Conservation (phyloP, 2,113 vertebrate genomes). For the Odontophorus gujanensis region DNA sequence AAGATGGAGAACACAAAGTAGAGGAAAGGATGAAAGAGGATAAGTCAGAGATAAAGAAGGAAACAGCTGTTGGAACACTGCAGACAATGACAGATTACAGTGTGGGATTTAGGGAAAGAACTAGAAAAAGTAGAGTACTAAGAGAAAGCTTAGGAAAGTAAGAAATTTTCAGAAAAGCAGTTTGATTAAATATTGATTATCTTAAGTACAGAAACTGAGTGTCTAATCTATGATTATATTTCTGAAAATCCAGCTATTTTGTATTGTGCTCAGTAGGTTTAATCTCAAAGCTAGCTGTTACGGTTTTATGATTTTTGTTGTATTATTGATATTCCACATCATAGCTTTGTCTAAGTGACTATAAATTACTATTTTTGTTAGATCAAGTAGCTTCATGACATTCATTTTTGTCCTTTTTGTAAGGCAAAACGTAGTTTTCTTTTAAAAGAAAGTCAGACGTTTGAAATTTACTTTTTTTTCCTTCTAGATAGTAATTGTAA, state of each 20-base stretch:
- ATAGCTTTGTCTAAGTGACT: not conserved
- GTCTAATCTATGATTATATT: not conserved
- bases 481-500: not conserved
- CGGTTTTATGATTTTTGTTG: too few species aligned
- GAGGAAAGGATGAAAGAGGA: not conserved
- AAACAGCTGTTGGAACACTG: conserved; percentile 53
- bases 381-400: not conserved
- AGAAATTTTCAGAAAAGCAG: not conserved
- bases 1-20: not conserved
- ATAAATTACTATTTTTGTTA: not conserved
- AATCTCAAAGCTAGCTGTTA: not conserved
- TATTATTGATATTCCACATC: too few species aligned
- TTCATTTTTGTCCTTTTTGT: not conserved
- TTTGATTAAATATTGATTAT: not conserved
- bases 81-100: not conserved
- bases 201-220: not conserved
- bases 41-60: conserved; percentile 9
- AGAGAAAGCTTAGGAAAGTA: not conserved
- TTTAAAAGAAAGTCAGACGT: not conserved
- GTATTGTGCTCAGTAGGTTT: not conserved
- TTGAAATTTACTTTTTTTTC: not conserved
- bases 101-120: conserved; percentile 19
- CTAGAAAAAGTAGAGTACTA: not conserved
- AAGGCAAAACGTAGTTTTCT: not conserved
- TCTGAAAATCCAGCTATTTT: not conserved